Base-by-base conservation (phyloP, 1,140 invertebrate genomes). In the Pogonus chalceus region DNA sequence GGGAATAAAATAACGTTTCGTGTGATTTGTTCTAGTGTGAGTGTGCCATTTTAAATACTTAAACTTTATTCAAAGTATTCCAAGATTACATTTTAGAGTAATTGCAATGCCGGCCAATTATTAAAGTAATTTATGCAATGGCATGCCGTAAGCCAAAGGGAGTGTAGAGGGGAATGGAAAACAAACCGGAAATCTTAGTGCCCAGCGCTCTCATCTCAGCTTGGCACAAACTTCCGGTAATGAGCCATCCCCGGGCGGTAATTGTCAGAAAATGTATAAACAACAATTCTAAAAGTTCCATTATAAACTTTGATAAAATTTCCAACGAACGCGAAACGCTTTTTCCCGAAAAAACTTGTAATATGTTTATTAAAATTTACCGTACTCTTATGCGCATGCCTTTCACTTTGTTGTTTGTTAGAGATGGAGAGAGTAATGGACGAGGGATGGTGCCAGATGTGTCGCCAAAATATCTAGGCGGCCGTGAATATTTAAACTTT, bases 221-320 rank as follows among this genome's bases (percentile, higher is more conserved):
- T 31, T 14, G 26, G 26, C 4, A 14, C 26, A 31, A 31, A 31
- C 26, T 52, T 23, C 51, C 26, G 23, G 51, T 56, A 56, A 56
- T 56, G 55, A 56, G 48, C 47, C 26, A 53, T 56, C 55, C 55
- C 55, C 35, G 35, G 55, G 46, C 51, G 35, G 55, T 56, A 56
- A 56, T 56, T 37, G 52, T 54, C 56, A 51, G 39, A 57, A 54
- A 57, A 54, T 57, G 53, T 35, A 57, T 57, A 57, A 57, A 54
- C 56, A 57, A 57, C 31, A 51, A 46, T 31, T 57, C 24, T 43
- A 43, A 35, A 57, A 55, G 22, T 54, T 57, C 39, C 49, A 57
- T 57, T 57, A 54, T 54, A 57, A 57, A 54, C 50, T 54, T 51
- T 48, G 50, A 37, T 50, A 54, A 48, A 54, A 57, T 57, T 57